Conservation (phyloP, 2,888 invertebrate species). For the Plusia festucae region DNA sequence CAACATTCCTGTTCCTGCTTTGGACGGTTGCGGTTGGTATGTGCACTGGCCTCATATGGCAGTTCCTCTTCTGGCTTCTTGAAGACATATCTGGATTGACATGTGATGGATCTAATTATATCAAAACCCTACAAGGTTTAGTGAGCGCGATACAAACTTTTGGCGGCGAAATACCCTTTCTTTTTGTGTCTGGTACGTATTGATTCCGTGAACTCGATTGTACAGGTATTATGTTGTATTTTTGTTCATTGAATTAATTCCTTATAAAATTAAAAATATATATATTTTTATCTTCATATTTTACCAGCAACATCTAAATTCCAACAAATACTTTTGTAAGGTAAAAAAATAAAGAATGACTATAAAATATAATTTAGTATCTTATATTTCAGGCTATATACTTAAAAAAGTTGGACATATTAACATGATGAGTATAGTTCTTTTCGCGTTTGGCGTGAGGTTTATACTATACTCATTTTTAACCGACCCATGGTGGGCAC, state of each 20-base stretch:
- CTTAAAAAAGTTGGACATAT: conserved; percentile 94
- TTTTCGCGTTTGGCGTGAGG: conserved; percentile 94
- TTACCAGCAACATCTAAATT: too few species aligned
- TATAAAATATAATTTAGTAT: neutral
- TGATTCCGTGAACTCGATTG: neutral
- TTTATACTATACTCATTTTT: conserved; percentile 95
- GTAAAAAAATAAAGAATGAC: too few species aligned
- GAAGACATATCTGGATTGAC: conserved; percentile 91
- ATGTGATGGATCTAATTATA: conserved; percentile 86
- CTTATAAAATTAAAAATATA: too few species aligned
- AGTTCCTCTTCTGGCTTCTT: conserved; percentile 95
- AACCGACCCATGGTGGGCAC: conserved; percentile 94
- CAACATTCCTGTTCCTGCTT: conserved; percentile 92
- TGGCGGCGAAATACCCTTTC: conserved; percentile 95
- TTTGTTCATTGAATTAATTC: too few species aligned
- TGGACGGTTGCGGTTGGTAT: conserved; percentile 96
- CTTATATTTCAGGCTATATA: conserved; percentile 89
- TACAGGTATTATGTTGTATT: too few species aligned
- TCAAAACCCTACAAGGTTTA: conserved; percentile 93
- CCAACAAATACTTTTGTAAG: too few species aligned
- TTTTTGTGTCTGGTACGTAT: conserved; percentile 93
- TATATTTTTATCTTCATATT: too few species aligned
- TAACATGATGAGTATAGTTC: conserved; percentile 94
- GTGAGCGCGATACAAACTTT: conserved; percentile 94
- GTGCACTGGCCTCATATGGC: conserved; percentile 95